Evolutionary conservation across 1,140 invertebrate genomes (phyloP), one percentile per base, ranked within the genome.

Genomic region (Zophobas atratus): DNA sequence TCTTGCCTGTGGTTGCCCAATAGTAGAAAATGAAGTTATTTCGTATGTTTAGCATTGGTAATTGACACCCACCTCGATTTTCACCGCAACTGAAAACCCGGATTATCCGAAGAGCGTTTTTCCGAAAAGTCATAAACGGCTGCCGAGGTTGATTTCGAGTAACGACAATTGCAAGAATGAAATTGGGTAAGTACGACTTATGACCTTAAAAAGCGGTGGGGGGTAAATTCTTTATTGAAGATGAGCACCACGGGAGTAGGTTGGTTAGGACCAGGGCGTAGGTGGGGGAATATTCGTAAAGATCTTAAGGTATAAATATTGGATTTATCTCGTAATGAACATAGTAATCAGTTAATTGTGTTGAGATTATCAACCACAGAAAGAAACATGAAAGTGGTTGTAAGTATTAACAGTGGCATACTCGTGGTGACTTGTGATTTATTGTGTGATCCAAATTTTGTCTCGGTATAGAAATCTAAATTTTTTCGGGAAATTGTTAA

Each of bases 141-240:
- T 41, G 20, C 20, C 38, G 43, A 67, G 60, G 60, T n/a, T 6
- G 56, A 60, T 36, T 60, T 67, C 60, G 33, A 55, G 20, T 39
- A 57, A 73, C 41, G 41, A 73, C 20, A 73, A 48, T 73, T 55
- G 51, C 41, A 55, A 55, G 71, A 73, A 71, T 71, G 63, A 77
- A 77, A 77, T 77, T 77, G 39, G 75, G 75, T 77, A 77, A 77
- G 57, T 77, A 71, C 55, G 67, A 77, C 63, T 77, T 77, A 73
- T 70, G 56, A 70, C 57, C 43, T 77, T 55, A 71, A 70, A 41
- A 43, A 48, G 38, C 38, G 60, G 53, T 72, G 77, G 70, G 70
- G 41, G 70, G 77, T 48, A 76, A 76, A 48, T 76, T 63, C 49
- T 60, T 67, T 63, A 67, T 76, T 76, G 56, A 76, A 51, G 55